Evolutionary conservation across 1,140 invertebrate genomes (phyloP), one percentile per base, ranked within the genome.

Genomic region (Batillaria attramentaria): DNA sequence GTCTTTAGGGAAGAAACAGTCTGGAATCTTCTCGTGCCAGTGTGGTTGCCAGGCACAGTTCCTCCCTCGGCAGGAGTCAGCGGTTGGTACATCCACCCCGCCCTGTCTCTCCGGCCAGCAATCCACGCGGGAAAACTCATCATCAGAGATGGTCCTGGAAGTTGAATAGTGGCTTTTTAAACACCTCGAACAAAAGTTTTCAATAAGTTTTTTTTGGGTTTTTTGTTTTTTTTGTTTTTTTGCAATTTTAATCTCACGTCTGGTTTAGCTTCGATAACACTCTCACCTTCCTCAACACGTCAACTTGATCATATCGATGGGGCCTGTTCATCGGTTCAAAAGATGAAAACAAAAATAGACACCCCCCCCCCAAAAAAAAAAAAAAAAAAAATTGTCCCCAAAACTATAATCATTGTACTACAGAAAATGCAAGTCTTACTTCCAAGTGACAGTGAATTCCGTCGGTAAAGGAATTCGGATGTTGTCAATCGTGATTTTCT

Each of bases 91-190:
- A 60, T 82, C 82, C 54, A 80, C 54, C 20, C 72, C 72, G 37
- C 84, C 84, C 16, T 79, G 76, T 3, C 77, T 50, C 62, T 87
- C 85, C n/a, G 85, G 85, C 65, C 79, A 84, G 46, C 85, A 87
- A 50, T 87, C 85, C 54, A 85, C 81, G 8, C 84, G 78, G 35
- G 31, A 18, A 35, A 50, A 78, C 57, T 83, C 81, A 62, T 81
- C 79, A 10, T 81, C 69, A 0, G 33, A 37, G 46, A 78, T 77
- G 42, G 18, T n/a, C 43, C 81, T 83, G 50, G 24, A 72, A 18
- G 35, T 28, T 24, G 1, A 68, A 24, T 50, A 24, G 10, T 50
- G 10, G 24, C 10, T 10, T 50, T 24, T 13, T 24, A 13, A 24
- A 24, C 46, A 50, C 46, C 46, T 13, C 24, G 46, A 13, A 10